Base-by-base conservation (phyloP, 2,888 invertebrate species). In the Phlogophora meticulosa region DNA sequence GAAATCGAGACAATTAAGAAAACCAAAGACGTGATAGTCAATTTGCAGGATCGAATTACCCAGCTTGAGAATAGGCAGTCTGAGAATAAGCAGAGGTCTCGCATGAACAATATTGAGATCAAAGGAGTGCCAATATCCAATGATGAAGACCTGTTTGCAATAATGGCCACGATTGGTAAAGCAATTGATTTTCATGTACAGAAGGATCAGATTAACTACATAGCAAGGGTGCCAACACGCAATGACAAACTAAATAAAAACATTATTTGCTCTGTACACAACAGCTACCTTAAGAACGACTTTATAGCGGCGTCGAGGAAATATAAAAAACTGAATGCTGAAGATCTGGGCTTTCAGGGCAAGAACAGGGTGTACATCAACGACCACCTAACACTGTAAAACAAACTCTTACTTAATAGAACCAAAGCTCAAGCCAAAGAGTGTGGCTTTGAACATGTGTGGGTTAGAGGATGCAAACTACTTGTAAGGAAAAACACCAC, bases 401-500 rank as follows among this genome's bases (percentile, higher is more conserved):
- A 57, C n/a, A 57, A 57, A 46, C 9, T 57, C 10, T n/a, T 46
- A 3, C 36, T 36, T 7, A 46, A 45, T n/a, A 36, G n/a, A 36
- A 46, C 46, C 9, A 46, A 46, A 22, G n/a, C 34, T 36, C 34
- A 2, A 22, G 57, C 57, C 34, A 45, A 46, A n/a, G 36, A 57
- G 11, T 5, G 22, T 20, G 46, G 34, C 3, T 46, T 46, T 46
- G 45, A 46, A 36, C n/a, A 36, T 36, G 57, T 57, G 7, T 57
- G 57, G 45, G 57, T 57, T n/a, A 48, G 13, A 40, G 38, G 38
- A 7, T 49, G 49, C 40, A 60, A 60, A 42, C 51, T 60, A 17
- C 10, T 51, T 4, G 15, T 49, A 9, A 13, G 51, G 10, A 60
- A 60, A 51, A 59, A 49, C 28, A 17, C 15, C 10, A 20, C 20